phyloP scores from a whole-genome alignment of 2,888 invertebrate species.

The Tupiocoris notatus region DNA sequence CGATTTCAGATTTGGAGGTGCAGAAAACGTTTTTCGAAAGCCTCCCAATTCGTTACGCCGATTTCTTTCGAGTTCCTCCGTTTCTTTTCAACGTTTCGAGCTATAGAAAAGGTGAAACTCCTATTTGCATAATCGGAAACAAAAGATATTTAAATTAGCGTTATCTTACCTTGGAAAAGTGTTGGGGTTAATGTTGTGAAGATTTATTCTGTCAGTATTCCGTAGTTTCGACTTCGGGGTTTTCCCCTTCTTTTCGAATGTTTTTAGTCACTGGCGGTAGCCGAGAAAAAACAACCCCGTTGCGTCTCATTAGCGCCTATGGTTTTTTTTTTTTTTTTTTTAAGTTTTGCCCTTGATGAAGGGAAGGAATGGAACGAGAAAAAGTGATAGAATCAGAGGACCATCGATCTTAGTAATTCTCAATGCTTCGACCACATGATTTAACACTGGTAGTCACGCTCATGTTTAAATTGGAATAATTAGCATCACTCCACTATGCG shows the following conservation, averaged over 20 bases:
- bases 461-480: background rate
- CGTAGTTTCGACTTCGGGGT: background rate
- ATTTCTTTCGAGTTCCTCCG: no score
- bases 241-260: background rate
- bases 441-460: conserved; percentile 4
- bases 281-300: background rate
- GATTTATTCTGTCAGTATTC: conserved; percentile 30
- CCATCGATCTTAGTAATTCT: conserved; percentile 2
- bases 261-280: background rate
- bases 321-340: background rate
- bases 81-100: background rate
- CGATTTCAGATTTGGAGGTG: no score
- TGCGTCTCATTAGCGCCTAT: conserved; percentile 23
- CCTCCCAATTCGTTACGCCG: no score
- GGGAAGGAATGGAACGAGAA: background rate
- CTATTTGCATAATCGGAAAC: conserved; percentile 30
- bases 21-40: no score
- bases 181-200: conserved; percentile 36
- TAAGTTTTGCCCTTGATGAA: background rate
- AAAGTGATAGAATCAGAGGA: conserved; percentile 12
- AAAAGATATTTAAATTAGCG: conserved; percentile 39
- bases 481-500: no score
- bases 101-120: background rate
- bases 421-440: background rate
- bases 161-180: conserved; percentile 26